A percentile compares a stretch with the other conserved stretches of the same genome.
Evolutionary conservation across 1,140 invertebrate species (phyloP).

Genomic region (Brachionus asplanchnoidis): DNA sequence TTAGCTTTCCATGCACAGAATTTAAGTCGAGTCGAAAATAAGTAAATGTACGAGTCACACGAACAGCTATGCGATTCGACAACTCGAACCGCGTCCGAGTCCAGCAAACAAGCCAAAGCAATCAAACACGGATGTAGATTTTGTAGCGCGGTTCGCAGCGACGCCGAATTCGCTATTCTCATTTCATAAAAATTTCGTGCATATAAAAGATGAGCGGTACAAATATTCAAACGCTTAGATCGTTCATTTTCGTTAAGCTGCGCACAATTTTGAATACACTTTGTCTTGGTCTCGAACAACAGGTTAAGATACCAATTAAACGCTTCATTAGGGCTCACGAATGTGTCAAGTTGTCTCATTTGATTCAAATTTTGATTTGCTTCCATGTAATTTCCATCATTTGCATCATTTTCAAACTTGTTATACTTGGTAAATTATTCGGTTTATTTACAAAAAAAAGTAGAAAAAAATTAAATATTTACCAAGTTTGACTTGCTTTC

Average conservation of each 20-base stretch:
- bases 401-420: conserved; percentile 6
- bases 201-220: conserved; percentile 28
- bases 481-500: conserved; percentile 18
- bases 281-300: background rate
- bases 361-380: background rate
- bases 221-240: conserved; percentile 28
- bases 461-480: background rate
- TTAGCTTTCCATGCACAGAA: conserved; percentile 36
- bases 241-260: background rate
- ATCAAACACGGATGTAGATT: conserved; percentile 3
- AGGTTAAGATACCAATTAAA: conserved; percentile 29
- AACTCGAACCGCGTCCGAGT: conserved; percentile 2
- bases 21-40: conserved; percentile 31
- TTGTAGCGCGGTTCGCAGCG: background rate
- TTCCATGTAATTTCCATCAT: background rate
- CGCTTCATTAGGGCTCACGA: background rate
- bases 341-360: conserved; percentile 7
- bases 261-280: conserved; percentile 4
- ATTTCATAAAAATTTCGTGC: conserved; percentile 30
- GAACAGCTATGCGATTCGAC: conserved; percentile 25
- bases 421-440: conserved; percentile 20
- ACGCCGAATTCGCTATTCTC: background rate
- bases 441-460: background rate
- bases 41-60: conserved; percentile 17
- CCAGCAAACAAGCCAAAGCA: conserved; percentile 8